Conservation (phyloP, 2,888 invertebrate species). For the Chromoteleia sp. region DNA sequence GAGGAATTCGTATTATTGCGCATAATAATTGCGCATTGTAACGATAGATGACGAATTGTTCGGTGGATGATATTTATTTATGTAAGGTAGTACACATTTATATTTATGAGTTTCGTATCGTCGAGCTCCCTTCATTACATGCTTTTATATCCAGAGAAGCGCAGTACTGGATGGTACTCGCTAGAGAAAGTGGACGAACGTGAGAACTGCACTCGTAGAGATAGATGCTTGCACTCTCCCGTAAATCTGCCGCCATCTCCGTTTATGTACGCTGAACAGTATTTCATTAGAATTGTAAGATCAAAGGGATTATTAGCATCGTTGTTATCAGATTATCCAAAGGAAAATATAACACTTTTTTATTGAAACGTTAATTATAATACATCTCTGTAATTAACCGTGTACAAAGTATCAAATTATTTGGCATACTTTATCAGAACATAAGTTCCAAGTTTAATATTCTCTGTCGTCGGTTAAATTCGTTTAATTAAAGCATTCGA, state of each 20-base stretch:
- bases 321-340: not conserved
- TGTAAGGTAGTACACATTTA: conserved; percentile 29
- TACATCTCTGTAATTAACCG: too few species aligned
- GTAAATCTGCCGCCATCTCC: conserved; percentile 36
- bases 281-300: conserved; percentile 15
- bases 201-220: conserved; percentile 76
- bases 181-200: conserved; percentile 82
- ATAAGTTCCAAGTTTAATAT: too few species aligned
- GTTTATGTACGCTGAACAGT: not conserved
- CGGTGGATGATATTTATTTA: conserved; percentile 37
- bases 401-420: too few species aligned
- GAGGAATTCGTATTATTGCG: not conserved
- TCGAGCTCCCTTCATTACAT: conserved; percentile 26
- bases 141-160: conserved; percentile 7
- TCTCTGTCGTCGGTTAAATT: too few species aligned
- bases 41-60: conserved; percentile 29
- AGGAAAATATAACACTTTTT: not conserved
- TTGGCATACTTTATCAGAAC: too few species aligned
- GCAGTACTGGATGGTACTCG: conserved; percentile 62
- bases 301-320: not conserved
- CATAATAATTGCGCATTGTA: conserved; percentile 17
- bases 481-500: too few species aligned
- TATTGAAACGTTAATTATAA: not conserved
- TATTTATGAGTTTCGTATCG: conserved; percentile 39
- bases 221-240: conserved; percentile 58